Evolutionary conservation across 2,888 invertebrate species (phyloP), one percentile per base, ranked within the genome.

Genomic region (Phengaris arion): DNA sequence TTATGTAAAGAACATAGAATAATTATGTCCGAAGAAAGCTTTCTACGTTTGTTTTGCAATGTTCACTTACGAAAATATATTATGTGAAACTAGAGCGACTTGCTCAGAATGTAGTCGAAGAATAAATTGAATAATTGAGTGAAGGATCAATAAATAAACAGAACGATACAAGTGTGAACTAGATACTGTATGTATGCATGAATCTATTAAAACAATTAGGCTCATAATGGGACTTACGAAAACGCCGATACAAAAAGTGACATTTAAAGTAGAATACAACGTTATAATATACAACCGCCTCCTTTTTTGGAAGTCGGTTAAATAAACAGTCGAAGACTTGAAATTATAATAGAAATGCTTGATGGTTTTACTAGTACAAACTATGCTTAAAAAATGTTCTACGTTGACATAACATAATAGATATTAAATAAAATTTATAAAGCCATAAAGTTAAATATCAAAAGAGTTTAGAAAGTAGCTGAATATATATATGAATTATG

Each of bases 1-100:
- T 90, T 85, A 86, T 87, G 85, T 83, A 82, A 87, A 89, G 89
- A 35, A 35, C 35, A 91, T 92, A 89, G 88, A 90, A 93, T 92
- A 91, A 88, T 89, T 89, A 91, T 91, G 86, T 82, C 79, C 80
- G 80, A 85, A 83, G 81, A 79, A 80, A 88, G 90, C 91, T 93
- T 92, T 93, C 92, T 92, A 91, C 87, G 85, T 81, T 83, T 86
- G 83, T 80, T 80, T 84, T 84, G 82, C 81, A 82, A 78, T 77
- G 77, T 80, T 35, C 35, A 12, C 35, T 64, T 45, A 68, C 78
- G 81, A 77, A 76, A 80, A 64, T 64, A 64, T 15, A 46, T 6
- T 46, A 64, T 35, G 64, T 35, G 35, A 64, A 64, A 64, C 64
- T 64, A 35, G 64, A 64, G 35, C 64, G 35, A 45, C 59, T 22